A percentile compares a stretch with the other conserved stretches of the same genome.
Conservation (phyloP, 1,140 invertebrate species). For the Drosophila nigrodunni region DNA sequence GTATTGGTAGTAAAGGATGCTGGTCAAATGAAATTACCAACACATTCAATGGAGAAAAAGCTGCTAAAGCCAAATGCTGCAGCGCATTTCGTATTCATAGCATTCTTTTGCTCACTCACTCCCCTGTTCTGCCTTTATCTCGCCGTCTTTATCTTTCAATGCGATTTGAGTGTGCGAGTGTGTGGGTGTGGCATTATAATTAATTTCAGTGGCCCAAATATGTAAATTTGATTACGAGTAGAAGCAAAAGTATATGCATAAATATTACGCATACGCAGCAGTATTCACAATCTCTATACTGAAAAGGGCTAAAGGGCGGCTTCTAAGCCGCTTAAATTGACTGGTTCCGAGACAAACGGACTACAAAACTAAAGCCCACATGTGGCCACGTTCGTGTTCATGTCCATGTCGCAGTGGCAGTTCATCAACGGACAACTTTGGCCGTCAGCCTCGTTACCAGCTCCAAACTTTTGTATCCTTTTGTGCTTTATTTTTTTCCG, state of each 20-base stretch:
- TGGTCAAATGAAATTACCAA: conserved; percentile 64
- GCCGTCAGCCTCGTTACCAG: conserved; percentile 53
- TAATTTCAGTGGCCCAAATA: conserved; percentile 77
- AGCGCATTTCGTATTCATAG: conserved; percentile 77
- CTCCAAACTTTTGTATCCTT: conserved; percentile 58
- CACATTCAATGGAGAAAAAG: conserved; percentile 52
- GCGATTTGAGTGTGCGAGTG: conserved; percentile 43
- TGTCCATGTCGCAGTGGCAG: conserved; percentile 38
- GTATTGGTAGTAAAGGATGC: conserved; percentile 13
- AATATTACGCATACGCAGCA: conserved; percentile 71
- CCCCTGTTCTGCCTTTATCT: not conserved
- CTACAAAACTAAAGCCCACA: conserved; percentile 37
- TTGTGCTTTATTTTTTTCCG: conserved; percentile 44
- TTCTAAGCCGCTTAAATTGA: conserved; percentile 78
- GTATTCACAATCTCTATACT: conserved; percentile 31
- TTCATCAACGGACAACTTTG: conserved; percentile 76
- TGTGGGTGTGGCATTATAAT: conserved; percentile 65
- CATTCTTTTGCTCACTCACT: conserved; percentile 22
- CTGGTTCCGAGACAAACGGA: conserved; percentile 42
- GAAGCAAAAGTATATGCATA: conserved; percentile 67
- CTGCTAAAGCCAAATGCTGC: conserved; percentile 72
- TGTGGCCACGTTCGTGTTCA: conserved; percentile 50
- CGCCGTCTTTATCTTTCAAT: conserved; percentile 21
- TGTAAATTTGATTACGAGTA: conserved; percentile 73
- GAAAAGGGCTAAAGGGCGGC: conserved; percentile 20